Conservation (phyloP, 2,113 vertebrate genomes). For the Leiothrix lutea region DNA sequence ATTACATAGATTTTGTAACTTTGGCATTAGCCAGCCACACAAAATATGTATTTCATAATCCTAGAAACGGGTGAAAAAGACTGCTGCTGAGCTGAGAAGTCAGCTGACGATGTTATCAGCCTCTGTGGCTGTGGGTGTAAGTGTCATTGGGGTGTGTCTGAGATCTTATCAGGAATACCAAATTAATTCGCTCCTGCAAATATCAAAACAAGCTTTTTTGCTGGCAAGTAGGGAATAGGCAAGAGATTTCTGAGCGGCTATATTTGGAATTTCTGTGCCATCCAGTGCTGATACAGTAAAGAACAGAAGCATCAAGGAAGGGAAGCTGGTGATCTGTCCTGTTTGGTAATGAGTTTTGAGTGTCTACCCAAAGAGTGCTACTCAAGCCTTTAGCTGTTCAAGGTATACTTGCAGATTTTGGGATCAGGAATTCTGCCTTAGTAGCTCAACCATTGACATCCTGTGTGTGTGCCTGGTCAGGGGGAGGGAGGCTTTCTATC, state of each 20-base stretch:
- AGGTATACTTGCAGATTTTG: background rate
- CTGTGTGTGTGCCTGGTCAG: background rate
- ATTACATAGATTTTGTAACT: slow-evolving; percentile 82
- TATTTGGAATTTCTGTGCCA: slow-evolving; percentile 17
- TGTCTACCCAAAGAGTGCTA: background rate
- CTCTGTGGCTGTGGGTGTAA: slow-evolving; percentile 64
- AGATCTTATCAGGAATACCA: slow-evolving; percentile 66
- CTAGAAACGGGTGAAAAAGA: slow-evolving; percentile 66
- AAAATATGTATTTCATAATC: slow-evolving; percentile 77
- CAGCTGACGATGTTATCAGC: slow-evolving; percentile 73
- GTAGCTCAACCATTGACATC: background rate
- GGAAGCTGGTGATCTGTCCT: background rate
- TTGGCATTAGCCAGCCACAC: slow-evolving; percentile 70
- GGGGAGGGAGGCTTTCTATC: background rate
- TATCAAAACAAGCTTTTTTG: slow-evolving; percentile 66
- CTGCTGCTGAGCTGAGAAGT: slow-evolving; percentile 60
- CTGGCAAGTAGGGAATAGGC: slow-evolving; percentile 40
- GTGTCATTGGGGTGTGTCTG: slow-evolving; percentile 68
- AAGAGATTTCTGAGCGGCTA: slow-evolving; percentile 18
- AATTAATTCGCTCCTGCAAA: slow-evolving; percentile 72
- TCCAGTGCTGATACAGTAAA: background rate
- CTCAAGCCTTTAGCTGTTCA: background rate
- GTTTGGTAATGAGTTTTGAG: background rate
- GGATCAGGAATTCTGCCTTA: background rate
- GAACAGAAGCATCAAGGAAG: background rate